Evolutionary conservation across 2,888 invertebrate genomes (phyloP), one percentile per base, ranked within the genome.

Genomic region (Tanypteryx hageni): DNA sequence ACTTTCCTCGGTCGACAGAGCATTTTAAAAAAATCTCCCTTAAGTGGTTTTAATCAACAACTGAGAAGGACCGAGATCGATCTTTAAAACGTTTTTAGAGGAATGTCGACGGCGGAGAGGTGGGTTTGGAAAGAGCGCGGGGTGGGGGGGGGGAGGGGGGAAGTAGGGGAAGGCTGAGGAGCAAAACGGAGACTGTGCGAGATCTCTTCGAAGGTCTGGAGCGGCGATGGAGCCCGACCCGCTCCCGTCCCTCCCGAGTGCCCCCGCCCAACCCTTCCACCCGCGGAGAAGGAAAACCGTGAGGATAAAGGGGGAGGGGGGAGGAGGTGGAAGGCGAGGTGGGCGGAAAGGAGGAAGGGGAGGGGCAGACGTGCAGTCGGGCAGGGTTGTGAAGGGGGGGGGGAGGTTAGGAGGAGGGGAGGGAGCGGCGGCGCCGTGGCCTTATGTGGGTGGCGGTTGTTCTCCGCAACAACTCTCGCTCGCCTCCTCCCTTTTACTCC

Each of bases 41-140:
- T 22, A 22, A 76, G 76, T 76, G 76, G 22, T 76, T 76, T 27
- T 76, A 76, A 76, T 76, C 76, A 76, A 27, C 76, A 76, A 22
- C 76, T 27, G 76, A 76, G 18, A 11, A 27, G 22, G 76, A 13
- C 76, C 22, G 76, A 76, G 68, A 11, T 76, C 27, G 76, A 76
- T 76, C 76, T 76, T 76, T 11, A 76, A 76, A 76, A 76, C 76
- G 76, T 76, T 76, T 76, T 27, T 44, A 27, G 76, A 76, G 76
- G 76, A 76, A 76, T 76, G 76, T 76, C 22, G 22, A 22, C 61
- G 13, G 61, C 61, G 1, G 44, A 44, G 5, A 5, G 44, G 44
- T 44, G 44, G 44, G 44, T 18, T 7, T 1, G 14, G 1, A 10
- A 27, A 18, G n/a, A 22, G 68, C 16, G 68, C 5, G 68, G 11